These are phyloP conservation scores for Camelus dromedarius DNA, from an alignment of 2,113 vertebrate species.

Conservation along the genomic window DNA sequence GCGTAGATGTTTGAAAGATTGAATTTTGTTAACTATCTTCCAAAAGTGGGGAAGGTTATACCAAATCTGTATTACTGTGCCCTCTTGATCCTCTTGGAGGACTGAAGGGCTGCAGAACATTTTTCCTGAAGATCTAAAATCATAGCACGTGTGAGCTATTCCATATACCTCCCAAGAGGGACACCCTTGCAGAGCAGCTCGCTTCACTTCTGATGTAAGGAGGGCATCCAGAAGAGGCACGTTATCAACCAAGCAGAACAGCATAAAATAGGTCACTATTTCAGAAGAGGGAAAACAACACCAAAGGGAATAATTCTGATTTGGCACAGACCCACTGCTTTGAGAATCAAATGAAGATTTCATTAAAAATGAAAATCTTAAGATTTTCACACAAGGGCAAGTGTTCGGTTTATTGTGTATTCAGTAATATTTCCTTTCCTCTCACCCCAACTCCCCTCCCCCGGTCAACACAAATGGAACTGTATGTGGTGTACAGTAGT, in stretches of 20 bases:
- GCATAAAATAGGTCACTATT: background rate
- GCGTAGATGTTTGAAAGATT: background rate
- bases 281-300: background rate
- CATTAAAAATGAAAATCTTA: constrained; percentile 40
- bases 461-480: background rate
- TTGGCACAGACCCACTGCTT: background rate
- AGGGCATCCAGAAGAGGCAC: background rate
- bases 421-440: constrained; percentile 15
- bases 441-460: background rate
- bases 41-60: background rate
- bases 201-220: background rate
- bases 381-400: background rate
- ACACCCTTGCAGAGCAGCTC: background rate
- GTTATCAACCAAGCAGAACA: background rate
- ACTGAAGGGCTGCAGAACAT: background rate
- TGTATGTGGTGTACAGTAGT: background rate
- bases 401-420: constrained; percentile 24
- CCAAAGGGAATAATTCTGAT: constrained; percentile 21
- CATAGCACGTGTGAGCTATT: background rate
- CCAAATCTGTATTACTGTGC: background rate
- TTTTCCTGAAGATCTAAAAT: constrained; percentile 1
- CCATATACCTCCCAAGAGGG: background rate
- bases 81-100: background rate
- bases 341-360: constrained; percentile 43
- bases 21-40: constrained; percentile 35